Evolutionary conservation across 2,113 vertebrate species (phyloP), one percentile per base, ranked within the genome.

Genomic region (Fulica atra): DNA sequence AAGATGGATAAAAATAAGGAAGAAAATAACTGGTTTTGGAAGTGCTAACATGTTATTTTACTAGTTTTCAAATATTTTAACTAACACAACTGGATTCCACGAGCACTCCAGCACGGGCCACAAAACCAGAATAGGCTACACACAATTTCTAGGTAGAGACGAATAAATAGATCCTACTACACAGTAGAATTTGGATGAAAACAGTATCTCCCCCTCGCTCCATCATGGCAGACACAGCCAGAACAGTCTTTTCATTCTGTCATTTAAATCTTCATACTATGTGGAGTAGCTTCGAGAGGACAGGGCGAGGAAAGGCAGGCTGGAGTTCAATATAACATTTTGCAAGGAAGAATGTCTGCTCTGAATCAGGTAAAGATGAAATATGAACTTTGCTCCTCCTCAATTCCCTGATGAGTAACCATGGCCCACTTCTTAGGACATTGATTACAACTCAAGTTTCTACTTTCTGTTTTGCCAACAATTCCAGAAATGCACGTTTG

Each of bases 1-100:
- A 93, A 84, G 64, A 91, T 29, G 21, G 72, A 92, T 95, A 93
- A 95, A 97, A 96, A 93, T 92, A 96, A 91, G 69, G 61, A 84
- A 68, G 77, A 86, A 92, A 93, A 96, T 79, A 69, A 74, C 53
- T 78, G 83, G 7, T 2, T 96, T 95, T 91, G 83, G 77, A 93
- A 91, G 57, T 79, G 91, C 72, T 76, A 89, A 84, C 77, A 74
- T 88, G 72, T 89, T 91, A 97, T 95, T 97, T 95, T 93, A 84
- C 86, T 92, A 91, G 83, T 93, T 95, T 94, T 92, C 81, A 78
- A 87, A 89, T 91, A 86, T 54, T 95, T 96, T 60, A 89, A 94
- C 85, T 88, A 79, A 91, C 82, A 51, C 53, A 80, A 74, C 33
- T 81, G 38, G 60, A 86, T 81, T 87, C 46, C 57, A 93, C 86